Base-by-base conservation (phyloP, 1,140 invertebrate species). In the Drosophila kikkawai region DNA sequence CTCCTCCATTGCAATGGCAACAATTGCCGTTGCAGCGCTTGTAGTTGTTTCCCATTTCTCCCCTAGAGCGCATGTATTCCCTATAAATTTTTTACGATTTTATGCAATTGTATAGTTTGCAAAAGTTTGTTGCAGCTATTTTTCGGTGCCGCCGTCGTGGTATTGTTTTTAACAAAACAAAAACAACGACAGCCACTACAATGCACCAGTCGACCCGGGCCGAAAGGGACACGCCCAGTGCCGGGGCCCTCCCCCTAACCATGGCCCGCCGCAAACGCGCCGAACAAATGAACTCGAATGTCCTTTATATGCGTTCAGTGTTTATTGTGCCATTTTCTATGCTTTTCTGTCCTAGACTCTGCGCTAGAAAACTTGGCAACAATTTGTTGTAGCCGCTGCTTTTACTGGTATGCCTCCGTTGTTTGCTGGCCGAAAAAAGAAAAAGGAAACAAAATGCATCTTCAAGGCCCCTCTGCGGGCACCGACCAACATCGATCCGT, bases 71-170 rank as follows among this genome's bases (percentile, higher is more conserved):
- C 80, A 87, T 87, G 83, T 83, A 87, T 87, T 87, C 68, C 84
- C 83, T 87, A 87, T 87, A 87, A 88, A 87, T 87, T 87, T 87
- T 87, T 88, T 88, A 87, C 84, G 86, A 88, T 87, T 88, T 87
- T 87, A 87, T 87, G 83, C 83, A 87, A 87, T 87, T 87, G 84
- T 87, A 88, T 88, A 88, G 83, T 87, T 87, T 80, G 84, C 71
- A 80, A 87, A 87, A 87, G 80, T 87, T 86, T 86, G 83, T 75
- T 83, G 83, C 84, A 86, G 83, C 83, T 87, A 88, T 87, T 88
- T 87, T 87, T 87, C 77, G 83, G 76, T 88, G 79, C 83, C 67
- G 76, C 63, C 55, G 80, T 82, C 67, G 83, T 87, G 83, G 76
- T 80, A 86, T 86, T 86, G 83, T 86, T 86, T 86, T 83, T 60